Conservation (phyloP, 1,140 invertebrate species). For the Rhyacophila brunnea region DNA sequence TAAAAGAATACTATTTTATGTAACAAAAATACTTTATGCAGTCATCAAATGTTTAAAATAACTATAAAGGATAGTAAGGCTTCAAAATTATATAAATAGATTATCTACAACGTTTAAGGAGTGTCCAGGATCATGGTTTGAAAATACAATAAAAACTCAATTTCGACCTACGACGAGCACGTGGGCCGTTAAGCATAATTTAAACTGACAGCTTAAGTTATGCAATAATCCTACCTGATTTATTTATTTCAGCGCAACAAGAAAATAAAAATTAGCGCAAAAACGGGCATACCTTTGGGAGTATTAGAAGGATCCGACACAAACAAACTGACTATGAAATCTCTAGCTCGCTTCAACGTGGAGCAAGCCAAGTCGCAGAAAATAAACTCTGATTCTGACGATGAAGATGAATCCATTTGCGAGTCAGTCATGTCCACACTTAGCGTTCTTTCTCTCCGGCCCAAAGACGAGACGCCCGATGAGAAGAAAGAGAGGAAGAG, state of each 20-base stretch:
- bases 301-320: conserved; percentile 54
- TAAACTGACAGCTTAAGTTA: too few relatives aligned
- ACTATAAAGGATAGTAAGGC: too few relatives aligned
- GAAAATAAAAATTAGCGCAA: conserved; percentile 70
- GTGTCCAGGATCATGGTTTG: too few relatives aligned
- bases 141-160: too few relatives aligned
- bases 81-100: too few relatives aligned
- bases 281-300: conserved; percentile 72
- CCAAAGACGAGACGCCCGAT: conserved; percentile 79
- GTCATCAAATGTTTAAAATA: too few relatives aligned
- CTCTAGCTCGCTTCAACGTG: conserved; percentile 64
- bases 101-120: too few relatives aligned
- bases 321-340: conserved; percentile 65
- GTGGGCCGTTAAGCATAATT: too few relatives aligned
- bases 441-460: conserved; percentile 69
- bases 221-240: too few relatives aligned
- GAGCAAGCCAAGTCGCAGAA: conserved; percentile 43
- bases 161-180: too few relatives aligned
- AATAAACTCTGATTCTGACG: conserved; percentile 38
- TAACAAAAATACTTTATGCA: too few relatives aligned
- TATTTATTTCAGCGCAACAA: conserved; percentile 43
- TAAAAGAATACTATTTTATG: too few relatives aligned
- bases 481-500: conserved; percentile 80
- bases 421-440: conserved; percentile 69
- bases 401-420: conserved; percentile 55